Evolutionary conservation across 2,797 vertebrate genomes (phyloP).

Genomic region (Neopelma chrysocephalum): DNA sequence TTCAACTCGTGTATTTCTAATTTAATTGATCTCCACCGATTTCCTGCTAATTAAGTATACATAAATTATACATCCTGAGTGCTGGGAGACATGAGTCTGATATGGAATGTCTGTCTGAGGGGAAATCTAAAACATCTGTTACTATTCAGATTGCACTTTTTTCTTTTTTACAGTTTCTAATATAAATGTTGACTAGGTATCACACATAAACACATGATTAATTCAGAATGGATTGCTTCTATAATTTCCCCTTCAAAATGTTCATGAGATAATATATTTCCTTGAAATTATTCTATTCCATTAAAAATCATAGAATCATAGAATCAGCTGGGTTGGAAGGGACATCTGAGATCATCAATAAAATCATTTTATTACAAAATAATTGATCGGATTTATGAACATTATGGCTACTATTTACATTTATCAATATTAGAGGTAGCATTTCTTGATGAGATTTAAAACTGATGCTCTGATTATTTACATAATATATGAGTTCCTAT

Average conservation of each 20-base stretch:
- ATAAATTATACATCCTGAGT: neutral
- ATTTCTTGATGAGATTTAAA: neutral
- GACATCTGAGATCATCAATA: no score
- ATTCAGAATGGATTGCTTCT: neutral
- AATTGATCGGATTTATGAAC: neutral
- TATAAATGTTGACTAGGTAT: neutral
- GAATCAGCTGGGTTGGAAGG: no score
- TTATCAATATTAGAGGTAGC: neutral
- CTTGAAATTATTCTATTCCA: neutral
- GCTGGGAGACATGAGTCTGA: neutral
- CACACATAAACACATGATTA: neutral
- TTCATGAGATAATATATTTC: neutral
- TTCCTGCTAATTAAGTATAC: neutral
- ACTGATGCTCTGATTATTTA: neutral
- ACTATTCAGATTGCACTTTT: neutral
- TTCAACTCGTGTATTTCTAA: neutral
- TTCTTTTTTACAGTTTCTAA: neutral
- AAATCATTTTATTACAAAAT: neutral
- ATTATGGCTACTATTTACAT: neutral
- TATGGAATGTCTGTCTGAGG: neutral
- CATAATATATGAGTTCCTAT: neutral
- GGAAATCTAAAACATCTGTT: neutral
- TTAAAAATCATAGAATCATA: neutral
- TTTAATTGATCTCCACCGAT: neutral
- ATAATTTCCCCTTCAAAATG: neutral